A percentile compares a stretch with the other conserved stretches of the same genome.
Evolutionary conservation across 2,888 invertebrate species (phyloP).

Genomic region (Drosophila greeni): DNA sequence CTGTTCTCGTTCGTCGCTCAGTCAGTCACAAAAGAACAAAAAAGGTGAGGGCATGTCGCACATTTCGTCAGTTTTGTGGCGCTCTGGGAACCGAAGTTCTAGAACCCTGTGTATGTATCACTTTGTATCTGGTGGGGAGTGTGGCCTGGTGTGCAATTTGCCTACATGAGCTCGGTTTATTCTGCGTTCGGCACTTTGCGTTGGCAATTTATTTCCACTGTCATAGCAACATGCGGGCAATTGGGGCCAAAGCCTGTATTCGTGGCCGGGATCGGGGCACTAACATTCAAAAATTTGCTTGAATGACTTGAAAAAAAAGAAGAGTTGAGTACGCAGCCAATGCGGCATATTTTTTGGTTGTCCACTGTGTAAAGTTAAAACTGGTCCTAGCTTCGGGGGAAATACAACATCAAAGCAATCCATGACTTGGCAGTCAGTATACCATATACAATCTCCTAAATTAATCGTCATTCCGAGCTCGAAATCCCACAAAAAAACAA

Average conservation of each 20-base stretch:
- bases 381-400: background rate
- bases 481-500: background rate
- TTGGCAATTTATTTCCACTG: constrained; percentile 52
- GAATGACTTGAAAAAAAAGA: constrained; percentile 2
- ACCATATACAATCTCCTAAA: background rate
- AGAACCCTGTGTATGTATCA: constrained; percentile 35
- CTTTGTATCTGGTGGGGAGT: constrained; percentile 8
- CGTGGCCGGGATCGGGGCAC: background rate
- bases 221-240: constrained; percentile 46
- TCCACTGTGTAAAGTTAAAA: background rate
- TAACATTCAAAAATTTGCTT: constrained; percentile 26
- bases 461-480: background rate
- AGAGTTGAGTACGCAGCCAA: too few relatives aligned
- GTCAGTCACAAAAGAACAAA: constrained; percentile 29
- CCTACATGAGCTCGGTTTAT: constrained; percentile 45
- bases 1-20: constrained; percentile 15
- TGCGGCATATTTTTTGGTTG: background rate
- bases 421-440: background rate
- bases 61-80: constrained; percentile 52
- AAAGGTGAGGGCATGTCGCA: constrained; percentile 36
- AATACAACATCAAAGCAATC: background rate
- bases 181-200: constrained; percentile 39
- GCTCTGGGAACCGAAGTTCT: constrained; percentile 45
- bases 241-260: constrained; percentile 1
- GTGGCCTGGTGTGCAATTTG: constrained; percentile 24